These are phyloP conservation scores for Prunella fulvescens DNA, from an alignment of 2,113 vertebrate species.

Conservation along the genomic window DNA sequence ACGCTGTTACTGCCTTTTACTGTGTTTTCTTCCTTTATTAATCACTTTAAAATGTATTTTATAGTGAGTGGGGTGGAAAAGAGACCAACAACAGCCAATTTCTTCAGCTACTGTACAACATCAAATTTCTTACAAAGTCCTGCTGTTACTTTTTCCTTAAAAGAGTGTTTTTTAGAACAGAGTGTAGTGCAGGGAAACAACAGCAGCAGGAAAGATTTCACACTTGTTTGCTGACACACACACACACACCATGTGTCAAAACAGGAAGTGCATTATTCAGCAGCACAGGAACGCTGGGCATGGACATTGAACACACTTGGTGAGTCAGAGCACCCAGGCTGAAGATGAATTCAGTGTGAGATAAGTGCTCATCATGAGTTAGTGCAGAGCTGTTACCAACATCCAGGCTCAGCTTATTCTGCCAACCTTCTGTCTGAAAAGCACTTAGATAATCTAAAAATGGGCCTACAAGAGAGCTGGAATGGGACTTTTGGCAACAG, in stretches of 20 bases:
- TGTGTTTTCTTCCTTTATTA: background rate
- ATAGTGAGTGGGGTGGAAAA: background rate
- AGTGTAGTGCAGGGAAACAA: background rate
- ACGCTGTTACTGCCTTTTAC: background rate
- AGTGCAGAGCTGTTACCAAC: background rate
- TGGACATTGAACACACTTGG: fast-evolving
- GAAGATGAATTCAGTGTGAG: background rate
- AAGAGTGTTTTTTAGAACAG: background rate
- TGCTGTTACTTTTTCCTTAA: background rate
- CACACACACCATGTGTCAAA: background rate
- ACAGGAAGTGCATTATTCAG: slow-evolving; percentile 31
- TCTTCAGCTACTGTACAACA: background rate
- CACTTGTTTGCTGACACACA: background rate
- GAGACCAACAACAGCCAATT: background rate
- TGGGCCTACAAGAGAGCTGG: background rate
- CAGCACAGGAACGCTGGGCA: background rate
- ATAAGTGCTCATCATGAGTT: background rate
- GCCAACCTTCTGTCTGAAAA: background rate
- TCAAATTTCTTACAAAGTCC: background rate
- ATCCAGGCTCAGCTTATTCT: background rate
- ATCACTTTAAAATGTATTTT: background rate
- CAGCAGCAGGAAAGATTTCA: background rate
- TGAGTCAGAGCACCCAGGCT: background rate
- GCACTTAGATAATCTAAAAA: background rate
- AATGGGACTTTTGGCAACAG: background rate